These are phyloP conservation scores for Taeniopygia guttata DNA, from an alignment of 2,797 vertebrate genomes.

Conservation along the genomic window DNA sequence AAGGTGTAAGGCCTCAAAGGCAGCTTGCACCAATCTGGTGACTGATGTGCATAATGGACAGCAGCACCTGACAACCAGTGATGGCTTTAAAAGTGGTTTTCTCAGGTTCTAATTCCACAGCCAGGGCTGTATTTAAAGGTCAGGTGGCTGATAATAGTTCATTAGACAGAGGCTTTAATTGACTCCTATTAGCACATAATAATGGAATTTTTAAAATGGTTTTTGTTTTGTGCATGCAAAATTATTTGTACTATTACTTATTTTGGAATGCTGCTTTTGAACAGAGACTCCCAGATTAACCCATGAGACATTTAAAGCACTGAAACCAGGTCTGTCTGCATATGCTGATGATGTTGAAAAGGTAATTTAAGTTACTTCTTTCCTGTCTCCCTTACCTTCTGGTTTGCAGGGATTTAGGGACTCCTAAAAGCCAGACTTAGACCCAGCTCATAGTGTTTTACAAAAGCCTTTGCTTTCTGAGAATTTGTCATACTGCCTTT, in stretches of 20 bases:
- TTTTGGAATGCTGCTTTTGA: slow-evolving; percentile 40
- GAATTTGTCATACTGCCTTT: not conserved
- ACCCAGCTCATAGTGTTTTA: not conserved
- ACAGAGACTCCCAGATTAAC: slow-evolving; percentile 83
- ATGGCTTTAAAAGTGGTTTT: not conserved
- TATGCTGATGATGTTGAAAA: slow-evolving; percentile 89
- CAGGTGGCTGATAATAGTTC: not conserved
- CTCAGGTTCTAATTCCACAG: not conserved
- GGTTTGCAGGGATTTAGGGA: not conserved
- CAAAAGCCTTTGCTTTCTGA: not conserved
- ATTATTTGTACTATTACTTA: not conserved
- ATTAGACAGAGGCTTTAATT: not conserved
- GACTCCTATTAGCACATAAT: not conserved
- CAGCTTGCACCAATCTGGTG: not conserved
- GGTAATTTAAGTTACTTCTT: slow-evolving; percentile 70
- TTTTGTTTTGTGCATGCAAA: slow-evolving; percentile 50
- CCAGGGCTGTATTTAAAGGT: not conserved
- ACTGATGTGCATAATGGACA: not conserved
- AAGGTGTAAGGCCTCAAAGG: not conserved
- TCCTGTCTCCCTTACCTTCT: not conserved
- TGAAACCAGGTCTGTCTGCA: slow-evolving; percentile 91
- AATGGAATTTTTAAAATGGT: not conserved
- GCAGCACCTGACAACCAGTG: not conserved
- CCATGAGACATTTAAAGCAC: slow-evolving; percentile 87
- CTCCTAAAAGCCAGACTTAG: not conserved